Evolutionary conservation across 1,140 invertebrate species (phyloP).

Genomic region (Lordiphosa collinella): DNA sequence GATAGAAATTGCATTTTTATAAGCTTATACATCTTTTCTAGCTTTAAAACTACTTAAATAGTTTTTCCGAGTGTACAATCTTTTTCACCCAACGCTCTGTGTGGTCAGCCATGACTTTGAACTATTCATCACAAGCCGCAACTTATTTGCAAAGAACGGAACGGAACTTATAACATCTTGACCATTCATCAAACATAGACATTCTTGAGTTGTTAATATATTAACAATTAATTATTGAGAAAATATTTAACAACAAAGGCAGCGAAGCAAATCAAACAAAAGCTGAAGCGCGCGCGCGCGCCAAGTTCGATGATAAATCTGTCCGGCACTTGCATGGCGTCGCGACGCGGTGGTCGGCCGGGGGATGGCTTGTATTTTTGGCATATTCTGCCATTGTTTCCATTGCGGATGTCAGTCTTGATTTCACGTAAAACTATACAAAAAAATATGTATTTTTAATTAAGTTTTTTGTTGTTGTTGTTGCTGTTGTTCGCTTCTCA

Average conservation of each 20-base stretch:
- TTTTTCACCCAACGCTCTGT: constrained; percentile 18
- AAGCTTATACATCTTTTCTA: too few relatives aligned
- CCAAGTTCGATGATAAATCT: constrained; percentile 51
- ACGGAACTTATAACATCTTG: constrained; percentile 50
- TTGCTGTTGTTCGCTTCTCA: constrained; percentile 38
- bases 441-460: constrained; percentile 52
- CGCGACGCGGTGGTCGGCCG: not conserved
- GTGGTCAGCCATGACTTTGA: constrained; percentile 50
- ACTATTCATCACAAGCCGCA: constrained; percentile 35
- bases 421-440: constrained; percentile 45
- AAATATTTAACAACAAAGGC: constrained; percentile 54
- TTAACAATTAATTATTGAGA: constrained; percentile 72
- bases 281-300: constrained; percentile 41
- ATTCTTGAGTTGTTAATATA: constrained; percentile 62
- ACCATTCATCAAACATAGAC: constrained; percentile 64
- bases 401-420: constrained; percentile 68
- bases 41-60: too few relatives aligned
- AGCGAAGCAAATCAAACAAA: constrained; percentile 19
- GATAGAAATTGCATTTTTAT: too few relatives aligned
- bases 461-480: constrained; percentile 29
- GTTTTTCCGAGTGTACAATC: not conserved
- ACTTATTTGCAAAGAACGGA: constrained; percentile 24
- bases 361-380: constrained; percentile 11
- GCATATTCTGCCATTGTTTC: constrained; percentile 43
- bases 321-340: constrained; percentile 15